Base-by-base conservation (phyloP, 1,140 invertebrate genomes). In the Diachasmimorpha longicaudata region DNA sequence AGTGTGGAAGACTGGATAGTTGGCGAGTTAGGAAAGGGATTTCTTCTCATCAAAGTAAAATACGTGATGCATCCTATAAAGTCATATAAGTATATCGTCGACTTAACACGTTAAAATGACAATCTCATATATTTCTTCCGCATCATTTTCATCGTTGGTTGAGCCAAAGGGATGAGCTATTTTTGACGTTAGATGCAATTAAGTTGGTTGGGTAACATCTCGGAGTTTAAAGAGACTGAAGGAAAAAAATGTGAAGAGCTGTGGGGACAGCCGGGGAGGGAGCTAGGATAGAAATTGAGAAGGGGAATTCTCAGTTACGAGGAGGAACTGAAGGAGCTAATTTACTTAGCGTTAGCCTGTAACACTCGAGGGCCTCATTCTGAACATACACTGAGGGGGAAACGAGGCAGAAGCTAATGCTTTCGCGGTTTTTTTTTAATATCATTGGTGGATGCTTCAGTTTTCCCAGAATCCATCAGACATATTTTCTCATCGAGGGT, bases 251-350 rank as follows among this genome's bases (percentile, higher is more conserved):
- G 39, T 42, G 39, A 55, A 55, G 19, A 55, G 25, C 10, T 19
- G 9, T 6, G 48, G 14, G 5, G 48, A 19, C 48, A n/a, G 19
- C 14, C 48, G 19, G 19, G 16, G 48, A 52, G 48, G 48, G 23
- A 63, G n/a, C n/a, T n/a, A n/a, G 58, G 23, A 63, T 25, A 25
- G 48, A 37, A 63, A 72, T 55, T 36, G 8, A 67, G 36, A 66
- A 31, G 55, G n/a, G 31, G 68, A 42, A 39, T 14, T 67, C 72
- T 25, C 37, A 67, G 36, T 66, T 74, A 5, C 63, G 21, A 66
- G 44, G 55, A 67, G 72, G 1, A 63, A 63, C 19, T 74, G 63
- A 74, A 74, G 58, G 72, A 74, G 72, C 72, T 74, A 74, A 74
- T 74, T 74, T 74, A 74, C 72, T 74, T 74, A 74, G 72, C 58